These are phyloP conservation scores for Hippoglossus hippoglossus DNA, from an alignment of 2,797 vertebrate genomes.

Conservation along the genomic window DNA sequence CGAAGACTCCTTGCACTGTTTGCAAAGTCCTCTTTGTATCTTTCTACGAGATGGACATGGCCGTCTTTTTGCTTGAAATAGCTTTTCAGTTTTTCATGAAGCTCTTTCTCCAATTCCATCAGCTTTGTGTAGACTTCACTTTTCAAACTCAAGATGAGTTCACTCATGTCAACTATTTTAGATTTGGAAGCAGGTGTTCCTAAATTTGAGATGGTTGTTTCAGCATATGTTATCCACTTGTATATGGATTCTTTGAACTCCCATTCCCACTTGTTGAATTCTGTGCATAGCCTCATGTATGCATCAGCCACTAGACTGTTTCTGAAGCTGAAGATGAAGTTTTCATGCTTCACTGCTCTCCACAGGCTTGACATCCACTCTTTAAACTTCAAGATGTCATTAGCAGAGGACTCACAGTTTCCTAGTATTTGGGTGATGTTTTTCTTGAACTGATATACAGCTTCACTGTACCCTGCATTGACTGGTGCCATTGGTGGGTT, in stretches of 20 bases:
- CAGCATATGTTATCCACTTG: conserved; percentile 54
- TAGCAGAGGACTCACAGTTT: conserved; percentile 49
- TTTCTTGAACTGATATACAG: conserved; percentile 83
- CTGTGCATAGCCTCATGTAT: conserved; percentile 70
- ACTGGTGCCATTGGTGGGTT: conserved; percentile 87
- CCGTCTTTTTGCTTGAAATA: conserved; percentile 67
- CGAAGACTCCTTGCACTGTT: conserved; percentile 62
- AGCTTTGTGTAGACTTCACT: conserved; percentile 51
- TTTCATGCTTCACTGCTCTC: conserved; percentile 79
- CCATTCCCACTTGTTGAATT: conserved; percentile 78
- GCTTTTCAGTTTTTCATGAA: conserved; percentile 51
- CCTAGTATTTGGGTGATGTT: conserved; percentile 76
- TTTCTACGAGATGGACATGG: conserved; percentile 73
- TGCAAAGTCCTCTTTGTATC: conserved; percentile 70
- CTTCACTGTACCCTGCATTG: conserved; percentile 84
- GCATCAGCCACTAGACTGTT: conserved; percentile 80
- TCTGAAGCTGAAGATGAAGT: conserved; percentile 83
- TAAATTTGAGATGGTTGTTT: conserved; percentile 68
- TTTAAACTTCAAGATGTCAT: conserved; percentile 73
- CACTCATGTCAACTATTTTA: background rate
- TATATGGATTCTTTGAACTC: conserved; percentile 69
- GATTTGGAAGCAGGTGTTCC: conserved; percentile 20
- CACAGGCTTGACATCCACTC: conserved; percentile 82
- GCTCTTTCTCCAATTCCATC: conserved; percentile 39
- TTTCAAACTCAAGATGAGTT: conserved; percentile 40